Evolutionary conservation across 2,888 invertebrate genomes (phyloP).

Genomic region (Scaptomyza caliginosa): DNA sequence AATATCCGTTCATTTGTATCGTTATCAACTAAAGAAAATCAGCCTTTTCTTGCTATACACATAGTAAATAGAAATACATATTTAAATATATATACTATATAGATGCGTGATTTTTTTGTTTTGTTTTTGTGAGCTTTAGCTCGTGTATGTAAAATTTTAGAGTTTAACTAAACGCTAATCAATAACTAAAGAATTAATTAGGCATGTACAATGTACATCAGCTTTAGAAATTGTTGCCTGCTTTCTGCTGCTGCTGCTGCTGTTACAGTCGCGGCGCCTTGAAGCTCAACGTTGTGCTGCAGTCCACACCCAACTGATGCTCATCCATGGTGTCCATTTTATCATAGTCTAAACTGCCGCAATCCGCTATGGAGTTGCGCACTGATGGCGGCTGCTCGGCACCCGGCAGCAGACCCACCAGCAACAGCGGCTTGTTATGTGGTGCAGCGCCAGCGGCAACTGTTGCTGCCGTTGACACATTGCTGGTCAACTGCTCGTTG

Average conservation of each 20-base stretch:
- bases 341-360: conserved; percentile 58
- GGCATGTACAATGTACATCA: background rate
- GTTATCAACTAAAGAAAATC: conserved; percentile 78
- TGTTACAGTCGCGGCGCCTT: conserved; percentile 76
- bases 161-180: conserved; percentile 19
- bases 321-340: conserved; percentile 65
- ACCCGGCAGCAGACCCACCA: conserved; percentile 68
- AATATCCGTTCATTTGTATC: conserved; percentile 54
- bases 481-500: conserved; percentile 58
- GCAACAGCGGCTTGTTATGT: conserved; percentile 64
- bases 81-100: conserved; percentile 20
- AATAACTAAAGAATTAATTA: conserved; percentile 24
- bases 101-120: conserved; percentile 25
- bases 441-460: conserved; percentile 26
- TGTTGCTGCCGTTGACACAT: conserved; percentile 26
- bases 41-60: conserved; percentile 80
- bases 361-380: conserved; percentile 80
- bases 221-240: too few relatives aligned
- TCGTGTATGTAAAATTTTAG: conserved; percentile 12
- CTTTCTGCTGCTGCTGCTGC: conserved; percentile 17
- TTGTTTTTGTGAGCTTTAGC: background rate
- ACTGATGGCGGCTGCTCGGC: conserved; percentile 75
- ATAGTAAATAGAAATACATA: conserved; percentile 65
- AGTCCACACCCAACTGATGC: conserved; percentile 62
- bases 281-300: conserved; percentile 66